Evolutionary conservation across 2,797 vertebrate species (phyloP).

Genomic region (Typhlichthys eigenmanni): DNA sequence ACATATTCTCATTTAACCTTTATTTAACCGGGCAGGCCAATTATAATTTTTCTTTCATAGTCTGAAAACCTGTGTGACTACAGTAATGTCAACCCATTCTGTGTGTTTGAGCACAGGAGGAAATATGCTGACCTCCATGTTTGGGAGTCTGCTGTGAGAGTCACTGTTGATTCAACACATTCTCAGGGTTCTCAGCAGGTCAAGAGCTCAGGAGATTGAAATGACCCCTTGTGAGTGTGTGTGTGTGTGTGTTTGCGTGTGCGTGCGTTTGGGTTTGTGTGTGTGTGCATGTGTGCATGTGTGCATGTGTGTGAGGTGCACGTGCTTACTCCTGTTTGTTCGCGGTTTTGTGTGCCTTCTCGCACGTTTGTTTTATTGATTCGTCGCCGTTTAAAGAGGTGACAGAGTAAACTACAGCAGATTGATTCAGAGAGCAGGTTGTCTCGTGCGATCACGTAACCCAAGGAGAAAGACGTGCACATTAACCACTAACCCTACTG

Average conservation of each 20-base stretch:
- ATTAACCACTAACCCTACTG: constrained; percentile 6
- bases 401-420: constrained; percentile 63
- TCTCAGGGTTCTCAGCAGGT: constrained; percentile 39
- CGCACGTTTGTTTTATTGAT: constrained; percentile 50
- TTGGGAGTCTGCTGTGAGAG: constrained; percentile 19
- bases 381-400: constrained; percentile 47
- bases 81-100: constrained; percentile 13
- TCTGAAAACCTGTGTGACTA: background rate
- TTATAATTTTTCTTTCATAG: background rate
- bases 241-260: background rate
- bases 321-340: constrained; percentile 34
- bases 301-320: background rate
- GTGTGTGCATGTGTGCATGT: background rate
- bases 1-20: background rate
- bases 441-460: constrained; percentile 34
- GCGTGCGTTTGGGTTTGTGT: background rate
- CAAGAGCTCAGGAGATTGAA: constrained; percentile 50
- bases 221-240: constrained; percentile 2
- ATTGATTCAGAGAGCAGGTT: constrained; percentile 46
- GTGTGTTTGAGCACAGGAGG: constrained; percentile 24
- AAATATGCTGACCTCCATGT: constrained; percentile 38
- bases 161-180: constrained; percentile 54
- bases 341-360: no score
- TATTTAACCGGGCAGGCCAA: background rate
- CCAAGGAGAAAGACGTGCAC: constrained; percentile 20